Evolutionary conservation across 2,797 vertebrate genomes (phyloP).

Genomic region (Hybognathus amarus): DNA sequence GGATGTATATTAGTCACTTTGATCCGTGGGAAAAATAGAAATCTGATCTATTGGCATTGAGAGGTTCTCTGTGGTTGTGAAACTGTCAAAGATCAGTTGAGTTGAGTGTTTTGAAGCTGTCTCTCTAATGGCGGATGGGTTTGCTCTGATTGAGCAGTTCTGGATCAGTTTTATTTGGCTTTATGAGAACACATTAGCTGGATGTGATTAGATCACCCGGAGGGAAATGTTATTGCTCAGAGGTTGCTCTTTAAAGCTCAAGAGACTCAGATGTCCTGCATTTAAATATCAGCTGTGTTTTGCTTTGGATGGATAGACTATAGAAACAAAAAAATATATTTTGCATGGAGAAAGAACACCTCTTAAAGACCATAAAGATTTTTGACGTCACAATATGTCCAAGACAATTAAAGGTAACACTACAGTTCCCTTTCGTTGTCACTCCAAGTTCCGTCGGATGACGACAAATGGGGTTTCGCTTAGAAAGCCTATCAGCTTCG

Average conservation of each 20-base stretch:
- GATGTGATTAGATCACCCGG: neutral
- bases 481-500: too few species aligned
- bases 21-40: neutral
- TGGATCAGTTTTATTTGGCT: slow-evolving; percentile 6
- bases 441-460: too few species aligned
- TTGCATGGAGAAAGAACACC: neutral
- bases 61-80: slow-evolving; percentile 5
- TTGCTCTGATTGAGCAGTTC: neutral
- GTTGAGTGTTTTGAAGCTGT: slow-evolving; percentile 10
- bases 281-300: neutral
- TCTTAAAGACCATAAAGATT: neutral
- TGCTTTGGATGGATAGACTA: neutral
- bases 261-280: neutral
- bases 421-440: too few species aligned
- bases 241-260: neutral
- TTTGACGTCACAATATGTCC: neutral
- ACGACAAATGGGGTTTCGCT: too few species aligned
- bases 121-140: slow-evolving; percentile 9
- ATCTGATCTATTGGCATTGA: slow-evolving; percentile 14
- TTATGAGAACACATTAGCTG: slow-evolving; percentile 7
- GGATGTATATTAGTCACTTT: neutral
- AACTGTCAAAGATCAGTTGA: neutral
- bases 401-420: neutral
- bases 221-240: neutral
- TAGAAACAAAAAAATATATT: too few species aligned